A percentile compares a stretch with the other conserved stretches of the same genome.
These are phyloP conservation scores for Brachyrhaphis roseni DNA, from an alignment of 2,797 vertebrate genomes.

Conservation along the genomic window DNA sequence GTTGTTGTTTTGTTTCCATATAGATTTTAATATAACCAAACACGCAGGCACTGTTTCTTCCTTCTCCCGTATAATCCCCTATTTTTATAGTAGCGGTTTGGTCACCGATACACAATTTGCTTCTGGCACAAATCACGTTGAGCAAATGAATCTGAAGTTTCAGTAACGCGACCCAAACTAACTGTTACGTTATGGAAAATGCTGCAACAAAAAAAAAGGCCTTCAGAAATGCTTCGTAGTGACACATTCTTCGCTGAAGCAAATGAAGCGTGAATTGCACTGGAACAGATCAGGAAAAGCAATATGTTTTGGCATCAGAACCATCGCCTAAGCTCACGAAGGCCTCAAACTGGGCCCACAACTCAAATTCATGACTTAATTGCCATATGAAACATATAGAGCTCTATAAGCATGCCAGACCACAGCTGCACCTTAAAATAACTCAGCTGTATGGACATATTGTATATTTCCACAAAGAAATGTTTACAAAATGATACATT, in stretches of 20 bases:
- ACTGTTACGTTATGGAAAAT: slow-evolving; percentile 24
- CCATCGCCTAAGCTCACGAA: slow-evolving; percentile 25
- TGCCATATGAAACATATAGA: slow-evolving; percentile 53
- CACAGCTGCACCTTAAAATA: slow-evolving; percentile 62
- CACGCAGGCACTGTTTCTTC: slow-evolving; percentile 32
- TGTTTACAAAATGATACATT: slow-evolving; percentile 79
- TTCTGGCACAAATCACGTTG: slow-evolving; percentile 50
- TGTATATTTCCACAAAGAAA: slow-evolving; percentile 74
- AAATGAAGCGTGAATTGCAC: slow-evolving; percentile 49
- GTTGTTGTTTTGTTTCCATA: slow-evolving; percentile 21
- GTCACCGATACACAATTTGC: slow-evolving; percentile 59
- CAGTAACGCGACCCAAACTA: slow-evolving; percentile 34
- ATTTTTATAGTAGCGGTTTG: slow-evolving; percentile 39
- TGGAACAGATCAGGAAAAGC: slow-evolving; percentile 61
- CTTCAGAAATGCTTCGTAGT: slow-evolving; percentile 31
- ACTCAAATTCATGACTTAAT: slow-evolving; percentile 34
- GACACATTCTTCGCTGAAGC: slow-evolving; percentile 32
- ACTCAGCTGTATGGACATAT: slow-evolving; percentile 51
- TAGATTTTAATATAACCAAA: slow-evolving; percentile 22
- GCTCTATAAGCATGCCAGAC: slow-evolving; percentile 67
- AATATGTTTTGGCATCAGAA: slow-evolving; percentile 61
- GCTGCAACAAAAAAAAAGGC: slow-evolving; percentile 44
- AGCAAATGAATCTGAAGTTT: slow-evolving; percentile 45
- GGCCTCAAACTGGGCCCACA: slow-evolving; percentile 26
- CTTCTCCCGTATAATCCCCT: slow-evolving; percentile 28